These are phyloP conservation scores for Alosa sapidissima DNA, from an alignment of 2,797 vertebrate species.

Conservation along the genomic window DNA sequence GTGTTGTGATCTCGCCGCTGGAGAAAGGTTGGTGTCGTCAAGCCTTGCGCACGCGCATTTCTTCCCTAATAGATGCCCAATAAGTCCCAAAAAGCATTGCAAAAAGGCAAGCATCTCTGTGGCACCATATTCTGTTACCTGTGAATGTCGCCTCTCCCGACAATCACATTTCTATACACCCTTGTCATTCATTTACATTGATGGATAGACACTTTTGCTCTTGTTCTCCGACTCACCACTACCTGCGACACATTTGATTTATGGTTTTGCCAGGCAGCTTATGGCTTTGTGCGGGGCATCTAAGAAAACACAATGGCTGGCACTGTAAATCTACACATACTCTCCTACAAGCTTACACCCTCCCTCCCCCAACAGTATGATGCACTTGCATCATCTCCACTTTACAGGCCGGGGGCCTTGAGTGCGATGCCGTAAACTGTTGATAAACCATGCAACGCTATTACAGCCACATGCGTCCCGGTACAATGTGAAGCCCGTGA, in stretches of 20 bases:
- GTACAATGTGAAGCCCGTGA: constrained; percentile 58
- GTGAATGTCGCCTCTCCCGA: neutral
- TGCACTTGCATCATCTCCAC: constrained; percentile 46
- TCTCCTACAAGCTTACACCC: neutral
- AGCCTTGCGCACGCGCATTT: no score
- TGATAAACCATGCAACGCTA: constrained; percentile 50
- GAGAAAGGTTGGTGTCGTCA: no score
- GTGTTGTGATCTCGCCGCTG: no score
- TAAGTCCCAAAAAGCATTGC: no score
- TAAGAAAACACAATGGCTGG: constrained; percentile 53
- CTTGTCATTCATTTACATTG: neutral
- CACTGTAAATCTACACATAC: constrained; percentile 54
- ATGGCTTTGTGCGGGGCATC: constrained; percentile 50
- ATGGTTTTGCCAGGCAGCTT: constrained; percentile 44
- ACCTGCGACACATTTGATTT: constrained; percentile 27
- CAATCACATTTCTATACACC: neutral
- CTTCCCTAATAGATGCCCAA: no score
- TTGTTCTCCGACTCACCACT: neutral
- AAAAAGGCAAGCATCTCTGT: neutral
- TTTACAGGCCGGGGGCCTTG: constrained; percentile 42
- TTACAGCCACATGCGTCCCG: constrained; percentile 52
- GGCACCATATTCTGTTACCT: neutral
- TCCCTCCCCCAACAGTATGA: constrained; percentile 10
- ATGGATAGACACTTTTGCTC: constrained; percentile 52
- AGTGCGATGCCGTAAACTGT: constrained; percentile 49